phyloP scores from a whole-genome alignment of 2,113 vertebrate genomes.

The Haplochromis burtoni region DNA sequence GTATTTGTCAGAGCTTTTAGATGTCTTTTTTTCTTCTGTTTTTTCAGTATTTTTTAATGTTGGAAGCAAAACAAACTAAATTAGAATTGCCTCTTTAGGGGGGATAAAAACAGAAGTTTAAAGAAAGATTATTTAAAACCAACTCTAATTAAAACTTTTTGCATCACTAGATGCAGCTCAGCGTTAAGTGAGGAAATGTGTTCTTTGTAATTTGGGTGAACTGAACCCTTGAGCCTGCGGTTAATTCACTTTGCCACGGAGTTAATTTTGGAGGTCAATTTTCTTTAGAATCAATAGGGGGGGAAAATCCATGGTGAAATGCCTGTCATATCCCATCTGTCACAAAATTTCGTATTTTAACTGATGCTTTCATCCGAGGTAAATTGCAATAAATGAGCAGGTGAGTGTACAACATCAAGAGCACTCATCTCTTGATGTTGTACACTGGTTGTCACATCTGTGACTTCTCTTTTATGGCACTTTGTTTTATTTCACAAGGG shows the following conservation, averaged over 20 bases:
- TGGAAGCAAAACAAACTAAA: background rate
- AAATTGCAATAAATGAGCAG: constrained; percentile 10
- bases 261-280: background rate
- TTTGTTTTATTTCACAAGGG: background rate
- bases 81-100: background rate
- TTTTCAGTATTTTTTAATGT: background rate
- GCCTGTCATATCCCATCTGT: background rate
- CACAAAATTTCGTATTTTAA: background rate
- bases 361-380: background rate
- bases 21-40: background rate
- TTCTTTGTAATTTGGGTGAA: background rate
- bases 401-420: background rate
- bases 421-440: background rate
- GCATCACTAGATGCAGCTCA: background rate
- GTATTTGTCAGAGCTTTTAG: background rate
- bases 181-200: background rate
- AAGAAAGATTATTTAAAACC: background rate
- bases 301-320: background rate
- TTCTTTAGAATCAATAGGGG: background rate
- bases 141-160: background rate
- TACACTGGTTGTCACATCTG: background rate
- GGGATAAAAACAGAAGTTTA: background rate
- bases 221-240: background rate
- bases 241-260: constrained; percentile 4
- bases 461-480: background rate